phyloP scores from a whole-genome alignment of 2,113 vertebrate species.

The Acinonyx jubatus region DNA sequence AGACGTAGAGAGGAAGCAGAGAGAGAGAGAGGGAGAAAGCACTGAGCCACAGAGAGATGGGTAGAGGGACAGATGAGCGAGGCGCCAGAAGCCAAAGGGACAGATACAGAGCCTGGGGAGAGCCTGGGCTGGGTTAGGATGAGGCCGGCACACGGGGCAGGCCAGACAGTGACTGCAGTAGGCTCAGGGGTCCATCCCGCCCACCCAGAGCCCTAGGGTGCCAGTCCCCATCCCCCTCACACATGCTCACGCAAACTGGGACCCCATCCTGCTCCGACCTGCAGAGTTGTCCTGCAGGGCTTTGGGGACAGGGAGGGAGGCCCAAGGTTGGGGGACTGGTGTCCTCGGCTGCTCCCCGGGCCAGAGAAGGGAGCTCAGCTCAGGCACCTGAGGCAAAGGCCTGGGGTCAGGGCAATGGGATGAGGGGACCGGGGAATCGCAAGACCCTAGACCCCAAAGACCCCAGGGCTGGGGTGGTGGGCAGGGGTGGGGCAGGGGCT shows the following conservation, averaged over 20 bases:
- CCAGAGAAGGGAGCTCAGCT: background rate
- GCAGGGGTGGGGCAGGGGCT: background rate
- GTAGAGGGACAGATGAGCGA: background rate
- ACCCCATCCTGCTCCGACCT: background rate
- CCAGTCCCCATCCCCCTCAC: background rate
- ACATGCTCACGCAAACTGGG: background rate
- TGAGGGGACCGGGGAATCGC: background rate
- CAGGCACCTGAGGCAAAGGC: conserved; percentile 2
- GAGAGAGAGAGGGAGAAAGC: background rate
- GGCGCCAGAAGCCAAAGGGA: background rate
- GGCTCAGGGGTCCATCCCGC: background rate
- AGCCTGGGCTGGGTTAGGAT: background rate
- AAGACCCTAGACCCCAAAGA: background rate
- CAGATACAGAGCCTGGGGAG: background rate
- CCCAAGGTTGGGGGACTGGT: conserved; percentile 30
- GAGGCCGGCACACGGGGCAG: background rate
- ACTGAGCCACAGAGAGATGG: background rate
- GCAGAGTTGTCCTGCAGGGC: conserved; percentile 49
- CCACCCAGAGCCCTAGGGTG: background rate
- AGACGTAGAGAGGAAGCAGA: background rate
- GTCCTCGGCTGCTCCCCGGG: conserved; percentile 66
- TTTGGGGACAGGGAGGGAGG: conserved; percentile 45
- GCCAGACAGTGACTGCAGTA: background rate
- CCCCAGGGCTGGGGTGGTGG: background rate
- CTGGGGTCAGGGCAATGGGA: background rate